Percentiles rank a stretch among this genome's conserved stretches.
Conservation (phyloP, 2,113 vertebrate genomes). For the Ochotona princeps region DNA sequence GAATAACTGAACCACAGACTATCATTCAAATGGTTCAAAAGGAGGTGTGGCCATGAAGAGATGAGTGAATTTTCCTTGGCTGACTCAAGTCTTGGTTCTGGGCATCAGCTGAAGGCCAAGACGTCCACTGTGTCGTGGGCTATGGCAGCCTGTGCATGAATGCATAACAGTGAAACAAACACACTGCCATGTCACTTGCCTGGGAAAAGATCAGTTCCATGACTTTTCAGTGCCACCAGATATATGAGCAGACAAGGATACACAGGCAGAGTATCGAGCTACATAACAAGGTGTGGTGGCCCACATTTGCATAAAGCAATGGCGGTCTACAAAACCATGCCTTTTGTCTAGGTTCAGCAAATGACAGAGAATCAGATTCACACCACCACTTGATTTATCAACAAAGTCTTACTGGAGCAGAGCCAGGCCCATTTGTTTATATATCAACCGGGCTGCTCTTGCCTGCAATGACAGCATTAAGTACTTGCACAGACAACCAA, state of each 20-base stretch:
- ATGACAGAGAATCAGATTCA: not conserved
- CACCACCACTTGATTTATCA: slow-evolving; percentile 21
- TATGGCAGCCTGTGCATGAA: no score
- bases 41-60: not conserved
- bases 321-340: not conserved
- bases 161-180: not conserved
- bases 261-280: not conserved
- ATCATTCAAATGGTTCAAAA: not conserved
- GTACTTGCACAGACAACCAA: not conserved
- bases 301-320: not conserved
- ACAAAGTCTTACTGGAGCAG: slow-evolving; percentile 25
- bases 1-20: not conserved
- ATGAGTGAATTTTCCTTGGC: not conserved
- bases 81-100: not conserved
- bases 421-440: not conserved
- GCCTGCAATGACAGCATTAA: not conserved
- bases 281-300: not conserved
- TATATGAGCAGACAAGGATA: not conserved
- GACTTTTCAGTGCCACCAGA: not conserved
- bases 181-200: not conserved
- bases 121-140: not conserved
- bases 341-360: not conserved
- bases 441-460: not conserved
- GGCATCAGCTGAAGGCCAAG: not conserved
- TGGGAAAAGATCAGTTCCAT: not conserved